Evolutionary conservation across 2,113 vertebrate species (phyloP).

Genomic region (Equus quagga): DNA sequence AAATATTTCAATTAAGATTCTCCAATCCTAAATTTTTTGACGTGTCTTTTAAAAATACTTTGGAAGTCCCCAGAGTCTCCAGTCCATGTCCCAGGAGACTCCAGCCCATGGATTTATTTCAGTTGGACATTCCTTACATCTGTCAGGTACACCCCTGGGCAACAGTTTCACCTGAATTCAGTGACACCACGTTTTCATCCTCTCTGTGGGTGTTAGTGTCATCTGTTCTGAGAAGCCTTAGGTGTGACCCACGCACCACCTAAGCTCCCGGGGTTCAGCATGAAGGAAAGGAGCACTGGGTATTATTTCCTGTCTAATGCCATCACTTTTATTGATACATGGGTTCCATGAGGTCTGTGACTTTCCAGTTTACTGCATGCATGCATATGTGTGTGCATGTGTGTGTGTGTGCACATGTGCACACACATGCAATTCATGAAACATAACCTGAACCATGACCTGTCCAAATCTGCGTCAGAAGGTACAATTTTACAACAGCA

Average conservation of each 20-base stretch:
- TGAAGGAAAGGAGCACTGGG: background rate
- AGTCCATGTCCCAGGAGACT: background rate
- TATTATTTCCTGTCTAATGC: background rate
- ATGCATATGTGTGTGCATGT: background rate
- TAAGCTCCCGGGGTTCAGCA: background rate
- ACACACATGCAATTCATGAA: background rate
- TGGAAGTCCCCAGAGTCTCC: background rate
- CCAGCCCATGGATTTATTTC: background rate
- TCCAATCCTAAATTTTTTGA: background rate
- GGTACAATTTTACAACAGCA: background rate
- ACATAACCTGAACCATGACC: background rate
- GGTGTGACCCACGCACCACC: fast-evolving
- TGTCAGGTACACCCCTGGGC: background rate
- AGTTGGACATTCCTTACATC: no score
- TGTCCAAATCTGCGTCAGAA: background rate
- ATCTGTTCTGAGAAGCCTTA: background rate
- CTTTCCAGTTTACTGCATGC: background rate
- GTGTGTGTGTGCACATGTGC: no score
- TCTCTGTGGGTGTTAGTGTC: background rate
- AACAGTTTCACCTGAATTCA: background rate
- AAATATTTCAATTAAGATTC: background rate
- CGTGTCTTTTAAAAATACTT: background rate
- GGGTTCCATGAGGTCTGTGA: background rate
- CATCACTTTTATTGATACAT: background rate
- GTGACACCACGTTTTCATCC: background rate